Evolutionary conservation across 1,140 invertebrate genomes (phyloP), one percentile per base, ranked within the genome.

Genomic region (Lordiphosa mommai): DNA sequence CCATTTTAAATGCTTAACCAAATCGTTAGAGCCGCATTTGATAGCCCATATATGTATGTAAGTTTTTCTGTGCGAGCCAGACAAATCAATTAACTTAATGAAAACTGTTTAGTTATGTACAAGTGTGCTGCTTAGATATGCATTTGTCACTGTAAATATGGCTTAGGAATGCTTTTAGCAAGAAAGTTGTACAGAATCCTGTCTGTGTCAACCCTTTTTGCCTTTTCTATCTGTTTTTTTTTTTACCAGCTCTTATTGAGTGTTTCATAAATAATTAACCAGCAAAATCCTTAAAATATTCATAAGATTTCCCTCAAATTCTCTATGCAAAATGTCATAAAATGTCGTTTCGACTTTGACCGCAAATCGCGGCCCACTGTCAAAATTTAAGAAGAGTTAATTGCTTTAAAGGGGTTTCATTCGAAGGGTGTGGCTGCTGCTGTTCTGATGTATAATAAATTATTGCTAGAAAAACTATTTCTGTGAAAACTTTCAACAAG

Each of bases 21-120:
- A 27, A 7, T 27, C 23, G 20, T 23, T 23, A 23, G 4, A 23
- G 3, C 3, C 20, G 20, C 20, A 23, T 23, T 23, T 23, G 23
- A 27, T 7, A 27, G 20, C 6, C 20, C 1, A 23, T 5, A 23
- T 23, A 5, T 23, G 20, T 27, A 4, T 1, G 0, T 27, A 1
- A 27, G 5, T 27, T 7, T 27, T 27, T 27, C 23, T 7, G 5
- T 27, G 23, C 1, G 23, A 7, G 6, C 0, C 23, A 23, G 53
- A 5, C 38, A 44, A 74, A 69, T 76, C 68, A 76, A 76, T 76
- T 77, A 79, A 61, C 44, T 79, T 67, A 77, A 76, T 76, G 72
- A 76, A 77, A 56, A 61, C 51, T 66, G 33, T 55, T 77, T 58
- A 66, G 47, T 58, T 72, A 72, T 77, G 73, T 56, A 76, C 60